phyloP scores from a whole-genome alignment of 2,797 vertebrate genomes.

The Sebastes melanostomus region DNA sequence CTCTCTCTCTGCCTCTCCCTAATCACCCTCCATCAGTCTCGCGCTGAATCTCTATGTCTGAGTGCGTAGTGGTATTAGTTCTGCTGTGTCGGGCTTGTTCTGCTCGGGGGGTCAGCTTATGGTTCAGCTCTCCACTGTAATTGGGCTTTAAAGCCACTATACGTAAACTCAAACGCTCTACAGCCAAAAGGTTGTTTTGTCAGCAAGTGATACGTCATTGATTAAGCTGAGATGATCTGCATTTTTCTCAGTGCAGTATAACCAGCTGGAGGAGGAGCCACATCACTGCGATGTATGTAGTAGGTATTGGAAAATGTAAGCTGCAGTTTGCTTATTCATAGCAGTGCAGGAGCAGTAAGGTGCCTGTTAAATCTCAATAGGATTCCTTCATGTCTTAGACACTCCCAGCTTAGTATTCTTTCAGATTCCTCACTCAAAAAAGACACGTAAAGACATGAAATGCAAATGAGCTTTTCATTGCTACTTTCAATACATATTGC shows the following conservation, averaged over 20 bases:
- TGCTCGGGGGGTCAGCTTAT: constrained; percentile 38
- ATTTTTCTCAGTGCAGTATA: background rate
- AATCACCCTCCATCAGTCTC: constrained; percentile 56
- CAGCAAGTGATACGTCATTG: constrained; percentile 17
- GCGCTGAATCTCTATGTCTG: constrained; percentile 38
- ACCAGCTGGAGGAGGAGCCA: background rate
- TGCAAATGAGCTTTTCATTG: constrained; percentile 20
- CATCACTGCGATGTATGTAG: background rate
- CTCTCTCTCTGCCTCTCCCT: constrained; percentile 18
- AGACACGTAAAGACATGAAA: constrained; percentile 9
- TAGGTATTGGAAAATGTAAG: constrained; percentile 9
- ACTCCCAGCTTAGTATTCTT: constrained; percentile 2
- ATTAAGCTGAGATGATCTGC: constrained; percentile 23
- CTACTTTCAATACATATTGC: background rate
- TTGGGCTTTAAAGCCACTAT: constrained; percentile 54
- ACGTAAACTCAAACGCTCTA: constrained; percentile 19
- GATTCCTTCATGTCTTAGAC: constrained; percentile 16
- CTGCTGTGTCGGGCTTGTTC: constrained; percentile 52
- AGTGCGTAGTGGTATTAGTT: constrained; percentile 46
- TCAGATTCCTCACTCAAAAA: background rate
- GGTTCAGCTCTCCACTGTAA: constrained; percentile 43
- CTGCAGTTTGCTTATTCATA: constrained; percentile 25
- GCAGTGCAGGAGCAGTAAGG: background rate
- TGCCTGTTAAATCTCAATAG: constrained; percentile 33
- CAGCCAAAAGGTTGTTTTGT: constrained; percentile 21